Base-by-base conservation (phyloP, 2,888 invertebrate genomes). In the Trissolcus japonicus region DNA sequence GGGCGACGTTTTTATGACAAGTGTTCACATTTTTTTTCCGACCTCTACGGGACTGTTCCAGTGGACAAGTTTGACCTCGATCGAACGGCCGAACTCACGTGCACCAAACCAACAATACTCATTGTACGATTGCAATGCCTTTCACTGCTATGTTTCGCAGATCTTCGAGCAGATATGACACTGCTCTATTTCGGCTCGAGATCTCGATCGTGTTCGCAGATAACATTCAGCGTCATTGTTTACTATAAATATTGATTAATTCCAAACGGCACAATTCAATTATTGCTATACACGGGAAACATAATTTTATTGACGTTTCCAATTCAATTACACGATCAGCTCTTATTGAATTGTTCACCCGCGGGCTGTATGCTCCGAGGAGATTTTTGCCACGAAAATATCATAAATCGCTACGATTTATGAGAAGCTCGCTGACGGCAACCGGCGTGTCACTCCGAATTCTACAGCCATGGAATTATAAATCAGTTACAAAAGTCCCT, bases 321-420 rank as follows among this genome's bases (percentile, higher is more conserved):
- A 67, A 71, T 66, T 76, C 76, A 76, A 71, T 76, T 76, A 69
- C 40, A 21, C 17, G 40, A 56, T 60, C 50, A 2, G 51, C 54
- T 19, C 71, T 65, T 71, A 76, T 76, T 76, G 71, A 76, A 61
- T 61, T 25, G 66, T 76, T 71, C 40, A 21, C 25, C 29, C 53
- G 35, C 51, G 41, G 48, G 63, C 68, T 41, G 35, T 35, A 25
- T 14, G 16, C 51, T 55, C n/a, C 43, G 51, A 11, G 46, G 11
- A 16, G 9, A 9, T 21, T 16, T 25, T 41, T 63, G 14, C 53
- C 48, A 29, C 21, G 21, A 61, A 77, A 81, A 79, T 76, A 75
- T 82, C 79, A 75, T 83, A 82, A 84, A 83, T 81, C 74, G 80
- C 59, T 67, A 67, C 72, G 29, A 86, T 85, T 84, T 84, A 84